Percentiles rank a stretch among this genome's conserved stretches.
Evolutionary conservation across 2,888 invertebrate species (phyloP).

Genomic region (Lepidochrysops patricia): DNA sequence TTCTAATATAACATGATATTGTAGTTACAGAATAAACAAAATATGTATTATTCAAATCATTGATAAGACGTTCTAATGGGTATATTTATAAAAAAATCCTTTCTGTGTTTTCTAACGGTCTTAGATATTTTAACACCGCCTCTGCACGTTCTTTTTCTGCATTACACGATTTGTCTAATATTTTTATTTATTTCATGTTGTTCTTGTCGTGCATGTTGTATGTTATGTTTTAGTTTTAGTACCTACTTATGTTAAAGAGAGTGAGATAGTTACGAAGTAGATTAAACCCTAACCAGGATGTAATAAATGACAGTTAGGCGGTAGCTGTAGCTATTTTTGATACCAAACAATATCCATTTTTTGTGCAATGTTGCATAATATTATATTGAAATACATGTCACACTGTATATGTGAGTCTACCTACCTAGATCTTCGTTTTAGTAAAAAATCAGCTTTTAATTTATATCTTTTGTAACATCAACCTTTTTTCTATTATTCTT

Average conservation of each 20-base stretch:
- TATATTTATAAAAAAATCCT: conserved; percentile 3
- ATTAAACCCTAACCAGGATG: not conserved
- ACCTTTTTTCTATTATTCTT: not conserved
- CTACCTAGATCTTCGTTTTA: too few relatives aligned
- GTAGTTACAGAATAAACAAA: not conserved
- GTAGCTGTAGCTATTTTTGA: not conserved
- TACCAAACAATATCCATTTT: not conserved
- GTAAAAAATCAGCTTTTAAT: not conserved
- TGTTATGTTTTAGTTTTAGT: not conserved
- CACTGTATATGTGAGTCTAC: too few relatives aligned
- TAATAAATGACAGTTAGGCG: not conserved
- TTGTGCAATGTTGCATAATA: not conserved
- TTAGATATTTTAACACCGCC: conserved; percentile 14
- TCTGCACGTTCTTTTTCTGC: conserved; percentile 17
- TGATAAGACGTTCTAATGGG: not conserved
- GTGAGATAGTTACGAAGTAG: not conserved
- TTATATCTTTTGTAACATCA: not conserved
- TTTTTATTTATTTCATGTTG: not conserved
- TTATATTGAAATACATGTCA: too few relatives aligned
- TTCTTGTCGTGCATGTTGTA: not conserved
- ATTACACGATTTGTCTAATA: conserved; percentile 10
- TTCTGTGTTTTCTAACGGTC: conserved; percentile 16
- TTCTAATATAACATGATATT: not conserved
- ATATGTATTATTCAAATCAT: not conserved
- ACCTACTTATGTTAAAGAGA: not conserved